phyloP scores from a whole-genome alignment of 1,140 invertebrate species.

The Pseudomyrmex sp. region DNA sequence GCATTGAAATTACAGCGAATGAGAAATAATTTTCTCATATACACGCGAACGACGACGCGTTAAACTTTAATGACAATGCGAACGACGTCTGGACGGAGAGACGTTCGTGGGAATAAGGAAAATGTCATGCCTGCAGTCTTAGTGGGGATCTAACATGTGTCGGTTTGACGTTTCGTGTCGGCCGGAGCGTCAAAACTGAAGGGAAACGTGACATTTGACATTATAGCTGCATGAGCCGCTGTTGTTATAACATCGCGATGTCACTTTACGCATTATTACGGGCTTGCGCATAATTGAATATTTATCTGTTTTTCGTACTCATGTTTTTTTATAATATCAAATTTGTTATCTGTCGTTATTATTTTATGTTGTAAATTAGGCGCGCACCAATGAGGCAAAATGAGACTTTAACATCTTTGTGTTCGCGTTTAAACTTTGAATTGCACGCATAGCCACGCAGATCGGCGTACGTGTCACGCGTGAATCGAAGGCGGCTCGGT shows the following conservation, averaged over 20 bases:
- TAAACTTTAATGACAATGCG: conserved; percentile 35
- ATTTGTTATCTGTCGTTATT: background rate
- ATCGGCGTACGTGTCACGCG: background rate
- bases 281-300: no score
- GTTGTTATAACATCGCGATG: conserved; percentile 19
- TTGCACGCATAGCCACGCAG: background rate
- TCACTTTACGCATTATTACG: background rate
- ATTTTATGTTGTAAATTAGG: no score
- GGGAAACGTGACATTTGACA: background rate
- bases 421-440: background rate
- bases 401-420: no score
- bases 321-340: conserved; percentile 1
- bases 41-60: background rate
- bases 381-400: no score
- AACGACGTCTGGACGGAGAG: background rate
- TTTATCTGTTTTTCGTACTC: background rate
- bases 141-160: background rate
- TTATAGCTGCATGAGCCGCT: background rate
- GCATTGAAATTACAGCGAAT: conserved; percentile 21
- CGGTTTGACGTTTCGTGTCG: conserved; percentile 26
- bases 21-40: conserved; percentile 19
- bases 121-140: conserved; percentile 6
- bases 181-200: conserved; percentile 12
- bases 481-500: background rate
- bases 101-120: conserved; percentile 28